Evolutionary conservation across 64 coral and sea anemone genomes (phyloP).

Genomic region (Anthopleura sola): DNA sequence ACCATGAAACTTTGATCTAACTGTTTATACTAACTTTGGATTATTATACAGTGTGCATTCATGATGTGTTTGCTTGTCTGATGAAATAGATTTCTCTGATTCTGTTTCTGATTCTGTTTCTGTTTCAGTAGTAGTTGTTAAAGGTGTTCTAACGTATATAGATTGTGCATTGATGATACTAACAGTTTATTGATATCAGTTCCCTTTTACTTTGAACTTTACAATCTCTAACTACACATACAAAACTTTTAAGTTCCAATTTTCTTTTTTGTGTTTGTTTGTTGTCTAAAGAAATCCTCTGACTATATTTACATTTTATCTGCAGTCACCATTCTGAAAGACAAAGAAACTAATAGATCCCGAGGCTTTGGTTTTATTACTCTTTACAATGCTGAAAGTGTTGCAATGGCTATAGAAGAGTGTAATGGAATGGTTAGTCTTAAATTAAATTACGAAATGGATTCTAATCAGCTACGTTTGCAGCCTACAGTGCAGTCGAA

Average conservation of each 20-base stretch:
- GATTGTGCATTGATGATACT: neutral
- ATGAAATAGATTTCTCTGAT: neutral
- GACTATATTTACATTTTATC: neutral
- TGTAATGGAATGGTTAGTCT: slow-evolving; percentile 12
- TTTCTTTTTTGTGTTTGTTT: neutral
- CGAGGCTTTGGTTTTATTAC: slow-evolving; percentile 63
- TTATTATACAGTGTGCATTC: neutral
- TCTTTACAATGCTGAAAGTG: neutral
- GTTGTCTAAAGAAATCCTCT: neutral
- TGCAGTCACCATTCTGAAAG: slow-evolving; percentile 15
- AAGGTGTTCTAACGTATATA: neutral
- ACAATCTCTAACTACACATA: too few species aligned
- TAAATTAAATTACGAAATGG: neutral
- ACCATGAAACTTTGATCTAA: too few species aligned
- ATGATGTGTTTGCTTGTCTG: neutral
- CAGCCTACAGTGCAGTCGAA: neutral
- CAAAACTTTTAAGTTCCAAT: too few species aligned
- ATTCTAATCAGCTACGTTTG: neutral
- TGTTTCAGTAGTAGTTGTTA: neutral
- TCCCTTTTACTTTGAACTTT: too few species aligned
- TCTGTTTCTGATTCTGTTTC: neutral
- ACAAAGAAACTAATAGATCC: slow-evolving; percentile 52
- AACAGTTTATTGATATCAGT: too few species aligned
- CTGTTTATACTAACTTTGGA: neutral
- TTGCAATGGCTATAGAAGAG: neutral